Base-by-base conservation (phyloP, 2,797 vertebrate genomes). In the Diplodus sargus region DNA sequence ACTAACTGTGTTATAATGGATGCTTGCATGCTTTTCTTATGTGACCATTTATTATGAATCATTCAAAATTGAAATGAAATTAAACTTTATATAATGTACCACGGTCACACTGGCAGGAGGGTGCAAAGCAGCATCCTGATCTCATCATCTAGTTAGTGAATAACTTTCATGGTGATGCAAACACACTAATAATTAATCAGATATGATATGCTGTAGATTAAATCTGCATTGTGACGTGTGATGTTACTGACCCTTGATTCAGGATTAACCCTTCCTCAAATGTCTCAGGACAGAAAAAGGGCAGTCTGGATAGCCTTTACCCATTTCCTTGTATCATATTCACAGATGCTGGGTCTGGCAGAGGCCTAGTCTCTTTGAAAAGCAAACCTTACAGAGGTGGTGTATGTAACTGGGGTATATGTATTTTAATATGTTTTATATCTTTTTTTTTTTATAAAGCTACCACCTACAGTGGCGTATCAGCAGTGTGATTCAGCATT, bases 261-360 rank as follows among this genome's bases (percentile, higher is more conserved):
- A 42, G 39, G 82, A 77, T 85, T 82, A 75, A 74, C 57, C 74
- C 76, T 80, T 87, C 74, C 82, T 79, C 61, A 85, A 84, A 91
- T 85, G 74, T 91, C 74, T 91, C 54, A 78, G 86, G 75, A 83
- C 61, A 70, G 74, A 79, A 86, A 71, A 83, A 82, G 51, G 72
- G 47, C 61, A 74, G 77, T 39, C 84, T 65, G 59, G 47, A 82
- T 85, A 56, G 53, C 70, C 61, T 85, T 73, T 70, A 42, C 83
- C 92, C 75, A 89, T 91, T 92, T 90, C 72, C 80, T 61, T 4
- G 51, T 89, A 78, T 92, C 82, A 83, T 89, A 89, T 87, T 84
- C 65, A 82, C 85, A 90, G 82, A 85, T 84, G 87, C 84, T 77
- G 81, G 84, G 85, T 87, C 87, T 90, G 83, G 86, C 85, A 85